Percentiles rank a stretch among this genome's conserved stretches.
phyloP scores from a whole-genome alignment of 30 jellyfish, hydroid and myxozoan genomes.

The Nemopilema nomurai region DNA sequence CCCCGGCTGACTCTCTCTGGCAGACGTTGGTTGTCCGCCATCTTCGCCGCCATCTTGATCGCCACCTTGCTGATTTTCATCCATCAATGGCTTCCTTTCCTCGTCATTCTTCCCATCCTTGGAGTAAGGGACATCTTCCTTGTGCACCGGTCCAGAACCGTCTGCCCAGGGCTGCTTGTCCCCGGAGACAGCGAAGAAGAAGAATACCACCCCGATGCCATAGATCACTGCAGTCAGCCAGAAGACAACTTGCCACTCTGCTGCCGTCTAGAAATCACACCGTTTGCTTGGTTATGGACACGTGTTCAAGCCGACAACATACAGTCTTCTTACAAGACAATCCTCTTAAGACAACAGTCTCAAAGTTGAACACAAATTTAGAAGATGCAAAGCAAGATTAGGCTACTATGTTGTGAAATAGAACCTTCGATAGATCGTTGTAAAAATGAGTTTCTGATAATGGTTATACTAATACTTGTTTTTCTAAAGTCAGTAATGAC shows the following conservation, averaged over 20 bases:
- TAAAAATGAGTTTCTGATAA: too few relatives aligned
- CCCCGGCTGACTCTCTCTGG: constrained; percentile 18
- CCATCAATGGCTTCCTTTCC: constrained; percentile 56
- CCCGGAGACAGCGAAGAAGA: constrained; percentile 94
- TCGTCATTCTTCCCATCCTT: constrained; percentile 52
- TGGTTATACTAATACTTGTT: too few relatives aligned
- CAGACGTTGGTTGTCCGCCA: constrained; percentile 26
- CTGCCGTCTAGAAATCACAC: constrained; percentile 86
- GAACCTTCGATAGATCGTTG: too few relatives aligned
- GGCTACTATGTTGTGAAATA: too few relatives aligned
- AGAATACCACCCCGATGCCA: constrained; percentile 92
- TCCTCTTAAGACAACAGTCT: too few relatives aligned
- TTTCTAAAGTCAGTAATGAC: too few relatives aligned
- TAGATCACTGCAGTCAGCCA: constrained; percentile 97
- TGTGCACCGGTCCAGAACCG: constrained; percentile 58
- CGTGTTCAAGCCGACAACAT: too few relatives aligned
- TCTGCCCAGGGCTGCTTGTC: constrained; percentile 99
- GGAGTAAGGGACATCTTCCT: constrained; percentile 67
- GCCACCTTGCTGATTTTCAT: constrained; percentile 16
- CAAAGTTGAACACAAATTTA: too few relatives aligned
- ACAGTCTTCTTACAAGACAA: too few relatives aligned
- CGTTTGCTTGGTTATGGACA: background rate
- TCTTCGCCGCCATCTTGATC: constrained; percentile 17
- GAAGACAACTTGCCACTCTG: constrained; percentile 98
- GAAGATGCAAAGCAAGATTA: too few relatives aligned